Base-by-base conservation (phyloP, 2,113 vertebrate species). In the Steatornis caripensis region DNA sequence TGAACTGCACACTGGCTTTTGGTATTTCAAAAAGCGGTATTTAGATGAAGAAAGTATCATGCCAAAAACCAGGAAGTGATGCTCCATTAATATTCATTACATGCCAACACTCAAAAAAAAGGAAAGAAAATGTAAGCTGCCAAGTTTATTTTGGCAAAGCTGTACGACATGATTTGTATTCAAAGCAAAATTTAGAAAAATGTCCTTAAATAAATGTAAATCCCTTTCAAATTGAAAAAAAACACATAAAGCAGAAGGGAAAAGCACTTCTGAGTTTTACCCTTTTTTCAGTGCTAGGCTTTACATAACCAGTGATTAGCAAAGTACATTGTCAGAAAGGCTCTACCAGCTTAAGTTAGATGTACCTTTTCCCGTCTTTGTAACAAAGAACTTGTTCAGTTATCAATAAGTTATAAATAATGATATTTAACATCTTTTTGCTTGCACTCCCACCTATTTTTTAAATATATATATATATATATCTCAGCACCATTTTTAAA, bases 111-210 rank as follows among this genome's bases (percentile, higher is more conserved):
- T 89, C 81, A 80, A 89, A 95, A 95, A 94, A 93, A 86, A 37
- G 79, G 37, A 91, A 97, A 95, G 71, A 96, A 97, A 95, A 76
- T 29, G 10, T 74, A 74, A 94, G 76, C 84, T 93, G 90, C 91
- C 95, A 96, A 88, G 84, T 97, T 97, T 97, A 87, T 93, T 96
- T 97, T 97, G 96, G 90, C 96, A 97, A 96, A 96, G 61, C 11
- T 89, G 19, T 34, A 80, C 68, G 75, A 92, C 89, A 95, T 92
- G 93, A 96, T 97, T 95, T 97, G 89, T 97, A 95, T 94, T 97
- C 70, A 93, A 95, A 94, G 68, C 49, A 97, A 97, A 96, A 93
- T 95, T 88, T 51, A 86, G 70, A 96, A 92, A 96, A 90, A 87
- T 96, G 68, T 88, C 43, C 69, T 92, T 84, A 97, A 96, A 96